These are phyloP conservation scores for Mesocentrotus franciscanus DNA, from an alignment of 53 echinoderm and acorn worm species.

Conservation along the genomic window DNA sequence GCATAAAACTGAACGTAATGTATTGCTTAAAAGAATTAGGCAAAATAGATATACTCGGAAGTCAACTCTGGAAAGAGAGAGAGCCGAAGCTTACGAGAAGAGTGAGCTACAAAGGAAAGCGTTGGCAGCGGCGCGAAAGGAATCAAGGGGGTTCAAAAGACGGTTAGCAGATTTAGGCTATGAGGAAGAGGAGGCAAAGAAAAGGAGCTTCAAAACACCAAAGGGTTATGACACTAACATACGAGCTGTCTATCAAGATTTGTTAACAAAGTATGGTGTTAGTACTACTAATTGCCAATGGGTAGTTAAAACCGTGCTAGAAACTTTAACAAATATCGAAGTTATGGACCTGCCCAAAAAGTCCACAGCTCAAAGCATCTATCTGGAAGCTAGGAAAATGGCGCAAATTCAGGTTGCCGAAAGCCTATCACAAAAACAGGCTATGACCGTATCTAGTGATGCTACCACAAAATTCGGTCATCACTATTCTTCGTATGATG, in stretches of 20 bases:
- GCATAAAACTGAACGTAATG: neutral
- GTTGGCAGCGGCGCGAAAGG: neutral
- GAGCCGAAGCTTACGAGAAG: neutral
- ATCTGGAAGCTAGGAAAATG: conserved; percentile 15
- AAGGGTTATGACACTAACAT: neutral
- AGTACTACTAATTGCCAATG: conserved; percentile 32
- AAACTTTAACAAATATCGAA: neutral
- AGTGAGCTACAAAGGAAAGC: neutral
- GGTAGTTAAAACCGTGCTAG: neutral
- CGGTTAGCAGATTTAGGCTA: neutral
- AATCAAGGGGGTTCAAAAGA: neutral
- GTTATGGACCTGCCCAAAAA: conserved; percentile 3
- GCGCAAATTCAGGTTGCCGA: conserved; percentile 43
- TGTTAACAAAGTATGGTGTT: conserved; percentile 2
- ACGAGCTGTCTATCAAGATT: conserved; percentile 33
- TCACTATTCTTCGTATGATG: neutral
- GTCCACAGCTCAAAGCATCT: neutral
- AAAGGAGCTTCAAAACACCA: neutral
- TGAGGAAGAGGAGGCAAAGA: neutral
- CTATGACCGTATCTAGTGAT: conserved; percentile 22
- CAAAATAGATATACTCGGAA: neutral
- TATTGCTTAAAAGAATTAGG: neutral
- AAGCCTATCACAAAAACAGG: neutral
- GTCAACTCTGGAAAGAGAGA: neutral
- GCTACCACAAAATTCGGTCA: conserved; percentile 17